These are phyloP conservation scores for Urocolius indicus DNA, from an alignment of 2,113 vertebrate species.

Conservation along the genomic window DNA sequence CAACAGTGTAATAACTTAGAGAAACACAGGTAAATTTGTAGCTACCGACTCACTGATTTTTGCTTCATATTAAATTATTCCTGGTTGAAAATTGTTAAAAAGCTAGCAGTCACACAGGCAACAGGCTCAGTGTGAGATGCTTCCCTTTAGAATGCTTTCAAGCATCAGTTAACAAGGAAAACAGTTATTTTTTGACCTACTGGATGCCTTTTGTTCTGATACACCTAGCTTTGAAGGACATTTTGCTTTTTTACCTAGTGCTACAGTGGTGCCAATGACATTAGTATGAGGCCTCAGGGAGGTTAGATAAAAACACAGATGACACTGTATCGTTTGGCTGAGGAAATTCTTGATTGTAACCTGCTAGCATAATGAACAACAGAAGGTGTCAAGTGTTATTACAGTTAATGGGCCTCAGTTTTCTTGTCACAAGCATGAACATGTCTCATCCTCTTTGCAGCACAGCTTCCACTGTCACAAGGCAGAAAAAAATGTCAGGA, in stretches of 20 bases:
- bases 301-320: not conserved
- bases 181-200: not conserved
- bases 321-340: not conserved
- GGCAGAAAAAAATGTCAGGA: not conserved
- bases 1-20: not conserved
- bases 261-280: not conserved
- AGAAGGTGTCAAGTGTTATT: constrained; percentile 50
- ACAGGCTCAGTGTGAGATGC: not conserved
- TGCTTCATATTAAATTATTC: not conserved
- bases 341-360: constrained; percentile 26
- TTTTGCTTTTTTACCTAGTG: not conserved
- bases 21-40: not conserved
- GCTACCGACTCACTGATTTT: not conserved
- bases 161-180: not conserved
- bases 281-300: not conserved
- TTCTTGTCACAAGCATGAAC: constrained; percentile 49
- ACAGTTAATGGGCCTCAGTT: constrained; percentile 49
- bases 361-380: constrained; percentile 13
- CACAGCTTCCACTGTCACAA: not conserved
- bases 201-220: not conserved
- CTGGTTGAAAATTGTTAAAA: not conserved
- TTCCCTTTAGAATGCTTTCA: not conserved
- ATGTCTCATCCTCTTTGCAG: not conserved
- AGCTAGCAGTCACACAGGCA: not conserved
- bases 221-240: not conserved